A percentile compares a stretch with the other conserved stretches of the same genome.
Evolutionary conservation across 2,888 invertebrate species (phyloP).

Genomic region (Drosophila histrio): DNA sequence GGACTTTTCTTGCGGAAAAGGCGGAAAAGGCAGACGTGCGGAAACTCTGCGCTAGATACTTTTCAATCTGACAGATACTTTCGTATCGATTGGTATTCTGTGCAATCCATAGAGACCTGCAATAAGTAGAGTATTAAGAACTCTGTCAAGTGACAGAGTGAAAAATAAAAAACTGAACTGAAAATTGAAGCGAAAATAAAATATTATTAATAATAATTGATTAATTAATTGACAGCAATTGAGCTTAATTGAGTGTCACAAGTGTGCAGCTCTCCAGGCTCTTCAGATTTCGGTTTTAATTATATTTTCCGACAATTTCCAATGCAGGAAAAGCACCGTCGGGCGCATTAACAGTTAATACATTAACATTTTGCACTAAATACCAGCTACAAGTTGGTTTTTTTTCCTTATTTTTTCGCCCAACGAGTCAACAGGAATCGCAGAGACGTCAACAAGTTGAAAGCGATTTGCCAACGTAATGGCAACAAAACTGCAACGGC

Average conservation of each 20-base stretch:
- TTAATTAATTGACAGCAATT: constrained; percentile 76
- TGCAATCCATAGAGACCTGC: no score
- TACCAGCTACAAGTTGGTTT: constrained; percentile 43
- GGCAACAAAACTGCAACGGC: constrained; percentile 57
- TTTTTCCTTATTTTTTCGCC: constrained; percentile 16
- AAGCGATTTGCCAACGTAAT: constrained; percentile 56
- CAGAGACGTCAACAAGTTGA: constrained; percentile 42
- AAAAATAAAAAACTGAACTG: constrained; percentile 24
- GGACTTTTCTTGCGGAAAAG: neutral
- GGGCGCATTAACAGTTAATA: constrained; percentile 60
- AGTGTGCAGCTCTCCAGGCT: neutral
- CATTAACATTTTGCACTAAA: constrained; percentile 57
- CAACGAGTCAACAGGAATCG: constrained; percentile 17
- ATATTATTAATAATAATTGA: constrained; percentile 63
- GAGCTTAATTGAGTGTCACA: constrained; percentile 70
- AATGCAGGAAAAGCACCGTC: constrained; percentile 38
- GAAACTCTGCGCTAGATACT: neutral
- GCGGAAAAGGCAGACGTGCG: neutral
- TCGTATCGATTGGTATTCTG: neutral
- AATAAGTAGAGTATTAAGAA: neutral
- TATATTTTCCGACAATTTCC: constrained; percentile 51
- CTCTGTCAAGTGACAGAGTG: constrained; percentile 10
- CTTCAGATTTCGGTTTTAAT: constrained; percentile 42
- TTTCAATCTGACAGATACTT: constrained; percentile 2
- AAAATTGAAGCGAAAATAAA: constrained; percentile 23